These are phyloP conservation scores for Nannoperca australis DNA, from an alignment of 2,797 vertebrate species.

Conservation along the genomic window DNA sequence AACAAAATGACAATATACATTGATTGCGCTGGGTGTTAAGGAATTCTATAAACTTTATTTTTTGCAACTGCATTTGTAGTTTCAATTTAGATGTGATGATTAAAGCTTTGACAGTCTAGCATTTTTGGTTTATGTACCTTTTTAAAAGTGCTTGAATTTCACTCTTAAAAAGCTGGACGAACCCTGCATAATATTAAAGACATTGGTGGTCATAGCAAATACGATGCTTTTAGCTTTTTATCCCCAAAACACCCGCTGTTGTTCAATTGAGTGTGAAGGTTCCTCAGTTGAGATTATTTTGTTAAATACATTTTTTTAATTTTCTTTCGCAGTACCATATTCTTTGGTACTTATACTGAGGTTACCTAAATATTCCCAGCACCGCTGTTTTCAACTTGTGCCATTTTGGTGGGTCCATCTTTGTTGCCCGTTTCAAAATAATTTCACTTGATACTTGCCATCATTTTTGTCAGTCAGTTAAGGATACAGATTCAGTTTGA, in stretches of 20 bases:
- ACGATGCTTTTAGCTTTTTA: not conserved
- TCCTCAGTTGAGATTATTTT: not conserved
- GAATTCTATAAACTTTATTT: too few relatives aligned
- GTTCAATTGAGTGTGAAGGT: not conserved
- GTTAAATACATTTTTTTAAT: not conserved
- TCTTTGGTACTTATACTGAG: not conserved
- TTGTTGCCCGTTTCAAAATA: not conserved
- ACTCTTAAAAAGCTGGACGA: too few relatives aligned
- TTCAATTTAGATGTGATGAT: too few relatives aligned
- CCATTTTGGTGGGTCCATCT: not conserved
- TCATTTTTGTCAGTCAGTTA: conserved; percentile 13
- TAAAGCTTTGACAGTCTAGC: too few relatives aligned
- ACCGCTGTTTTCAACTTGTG: not conserved
- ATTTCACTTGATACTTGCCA: not conserved
- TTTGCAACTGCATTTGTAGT: too few relatives aligned
- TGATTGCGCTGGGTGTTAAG: too few relatives aligned
- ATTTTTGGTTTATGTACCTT: too few relatives aligned
- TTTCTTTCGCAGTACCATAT: not conserved
- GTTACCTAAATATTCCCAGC: not conserved
- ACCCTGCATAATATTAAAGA: not conserved
- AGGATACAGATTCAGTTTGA: conserved; percentile 29
- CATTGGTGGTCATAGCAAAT: too few relatives aligned
- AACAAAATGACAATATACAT: too few relatives aligned
- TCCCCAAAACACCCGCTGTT: not conserved
- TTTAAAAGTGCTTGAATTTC: too few relatives aligned